Evolutionary conservation across 2,888 invertebrate genomes (phyloP).

Genomic region (Andrena bucephala): DNA sequence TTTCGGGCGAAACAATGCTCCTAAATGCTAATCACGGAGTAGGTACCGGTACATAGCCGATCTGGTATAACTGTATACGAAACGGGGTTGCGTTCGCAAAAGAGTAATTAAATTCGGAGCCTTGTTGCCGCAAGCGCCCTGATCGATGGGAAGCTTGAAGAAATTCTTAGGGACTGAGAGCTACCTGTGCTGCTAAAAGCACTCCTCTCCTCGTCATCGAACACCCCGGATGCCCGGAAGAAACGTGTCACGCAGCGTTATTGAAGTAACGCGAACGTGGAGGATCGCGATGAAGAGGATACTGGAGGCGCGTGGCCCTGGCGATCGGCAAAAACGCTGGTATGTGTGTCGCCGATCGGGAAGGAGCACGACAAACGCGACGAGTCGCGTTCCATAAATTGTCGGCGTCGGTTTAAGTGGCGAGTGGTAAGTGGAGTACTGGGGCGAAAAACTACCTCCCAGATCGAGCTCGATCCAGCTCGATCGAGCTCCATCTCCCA

Average conservation of each 20-base stretch:
- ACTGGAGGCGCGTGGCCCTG: constrained; percentile 38
- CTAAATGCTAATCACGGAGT: constrained; percentile 42
- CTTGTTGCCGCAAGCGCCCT: too few relatives aligned
- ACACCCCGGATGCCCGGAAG: constrained; percentile 1
- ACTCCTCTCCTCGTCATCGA: too few relatives aligned
- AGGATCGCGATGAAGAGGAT: background rate
- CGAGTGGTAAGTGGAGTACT: constrained; percentile 82
- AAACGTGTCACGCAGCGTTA: background rate
- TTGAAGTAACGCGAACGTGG: background rate
- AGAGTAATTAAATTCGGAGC: constrained; percentile 65
- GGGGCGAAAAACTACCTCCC: constrained; percentile 83
- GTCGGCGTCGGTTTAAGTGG: constrained; percentile 76
- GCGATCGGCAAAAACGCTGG: constrained; percentile 46
- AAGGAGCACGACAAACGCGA: constrained; percentile 65
- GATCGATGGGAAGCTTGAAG: too few relatives aligned
- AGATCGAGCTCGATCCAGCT: constrained; percentile 51
- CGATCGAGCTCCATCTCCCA: constrained; percentile 59
- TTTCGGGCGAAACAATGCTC: constrained; percentile 51
- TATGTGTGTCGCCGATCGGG: constrained; percentile 73
- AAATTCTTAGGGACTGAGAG: too few relatives aligned
- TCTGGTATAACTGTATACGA: constrained; percentile 68
- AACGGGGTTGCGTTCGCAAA: constrained; percentile 44
- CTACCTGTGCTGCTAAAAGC: too few relatives aligned
- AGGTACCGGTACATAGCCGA: constrained; percentile 64
- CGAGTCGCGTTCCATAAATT: constrained; percentile 77